A percentile compares a stretch with the other conserved stretches of the same genome.
phyloP scores from a whole-genome alignment of 1,140 invertebrate genomes.

The Caenorhabditis brenneri region DNA sequence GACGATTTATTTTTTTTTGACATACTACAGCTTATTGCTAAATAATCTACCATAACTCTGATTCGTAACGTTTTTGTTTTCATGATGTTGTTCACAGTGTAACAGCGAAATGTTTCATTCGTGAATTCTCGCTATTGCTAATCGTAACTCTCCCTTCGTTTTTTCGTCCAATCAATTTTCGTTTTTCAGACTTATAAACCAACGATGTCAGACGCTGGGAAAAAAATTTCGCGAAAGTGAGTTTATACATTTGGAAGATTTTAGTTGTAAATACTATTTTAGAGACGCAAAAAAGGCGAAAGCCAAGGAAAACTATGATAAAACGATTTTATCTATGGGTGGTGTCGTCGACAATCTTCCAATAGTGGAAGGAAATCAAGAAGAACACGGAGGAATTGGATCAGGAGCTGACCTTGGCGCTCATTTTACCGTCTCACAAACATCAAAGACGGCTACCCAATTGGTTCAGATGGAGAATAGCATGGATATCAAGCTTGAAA shows the following conservation, averaged over 20 bases:
- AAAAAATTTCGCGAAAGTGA: constrained; percentile 21
- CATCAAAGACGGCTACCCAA: constrained; percentile 84
- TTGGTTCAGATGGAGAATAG: constrained; percentile 87
- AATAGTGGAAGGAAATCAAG: not conserved
- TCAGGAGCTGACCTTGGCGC: constrained; percentile 82
- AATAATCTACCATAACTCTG: not conserved
- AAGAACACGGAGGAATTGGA: constrained; percentile 63
- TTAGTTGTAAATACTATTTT: too few relatives aligned
- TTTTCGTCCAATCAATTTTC: too few relatives aligned
- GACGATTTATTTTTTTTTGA: too few relatives aligned
- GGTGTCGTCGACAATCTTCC: constrained; percentile 12
- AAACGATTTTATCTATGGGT: not conserved
- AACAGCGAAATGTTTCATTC: not conserved
- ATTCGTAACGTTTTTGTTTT: too few relatives aligned
- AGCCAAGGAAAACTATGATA: constrained; percentile 16
- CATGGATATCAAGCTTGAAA: constrained; percentile 96
- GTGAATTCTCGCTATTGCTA: not conserved
- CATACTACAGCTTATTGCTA: not conserved
- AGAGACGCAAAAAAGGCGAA: constrained; percentile 16
- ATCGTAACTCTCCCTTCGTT: not conserved
- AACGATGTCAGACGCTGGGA: not conserved
- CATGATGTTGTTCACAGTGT: too few relatives aligned
- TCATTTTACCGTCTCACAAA: constrained; percentile 92
- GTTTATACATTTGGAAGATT: too few relatives aligned
- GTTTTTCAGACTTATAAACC: not conserved